Conservation (phyloP, 2,797 vertebrate genomes). For the Myotis myotis region DNA sequence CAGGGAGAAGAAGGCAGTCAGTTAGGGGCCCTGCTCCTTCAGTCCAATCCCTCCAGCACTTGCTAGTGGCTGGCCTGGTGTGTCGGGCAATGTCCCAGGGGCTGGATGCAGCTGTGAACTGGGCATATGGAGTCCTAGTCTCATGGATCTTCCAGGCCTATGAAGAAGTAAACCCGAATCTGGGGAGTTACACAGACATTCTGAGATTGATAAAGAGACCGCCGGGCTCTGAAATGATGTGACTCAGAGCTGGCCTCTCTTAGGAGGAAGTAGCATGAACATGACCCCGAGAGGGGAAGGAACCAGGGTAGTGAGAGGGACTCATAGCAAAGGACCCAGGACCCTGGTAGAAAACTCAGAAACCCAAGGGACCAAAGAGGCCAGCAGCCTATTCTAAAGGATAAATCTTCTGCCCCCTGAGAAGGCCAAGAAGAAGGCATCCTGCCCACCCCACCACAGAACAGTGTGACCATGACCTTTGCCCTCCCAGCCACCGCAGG, state of each 20-base stretch:
- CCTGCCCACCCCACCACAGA: not conserved
- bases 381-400: not conserved
- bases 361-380: not conserved
- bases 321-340: not conserved
- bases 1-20: not conserved
- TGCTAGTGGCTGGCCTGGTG: not conserved
- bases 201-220: not conserved
- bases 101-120: not conserved
- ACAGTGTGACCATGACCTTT: not conserved
- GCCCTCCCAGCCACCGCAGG: not conserved
- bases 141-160: rapidly evolving
- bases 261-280: not conserved
- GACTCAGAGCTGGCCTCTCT: not conserved
- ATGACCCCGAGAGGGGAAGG: not conserved
- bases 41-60: not conserved
- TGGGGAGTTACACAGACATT: too few relatives aligned
- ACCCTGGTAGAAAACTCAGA: not conserved
- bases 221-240: not conserved
- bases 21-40: not conserved
- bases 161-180: not conserved
- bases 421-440: not conserved
- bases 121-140: not conserved
- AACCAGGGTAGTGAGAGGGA: not conserved
- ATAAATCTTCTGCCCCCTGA: not conserved
- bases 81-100: rapidly evolving